Percentiles rank a stretch among this genome's conserved stretches.
phyloP scores from a whole-genome alignment of 2,888 invertebrate genomes.

The Rhopalosiphum nymphaeae region DNA sequence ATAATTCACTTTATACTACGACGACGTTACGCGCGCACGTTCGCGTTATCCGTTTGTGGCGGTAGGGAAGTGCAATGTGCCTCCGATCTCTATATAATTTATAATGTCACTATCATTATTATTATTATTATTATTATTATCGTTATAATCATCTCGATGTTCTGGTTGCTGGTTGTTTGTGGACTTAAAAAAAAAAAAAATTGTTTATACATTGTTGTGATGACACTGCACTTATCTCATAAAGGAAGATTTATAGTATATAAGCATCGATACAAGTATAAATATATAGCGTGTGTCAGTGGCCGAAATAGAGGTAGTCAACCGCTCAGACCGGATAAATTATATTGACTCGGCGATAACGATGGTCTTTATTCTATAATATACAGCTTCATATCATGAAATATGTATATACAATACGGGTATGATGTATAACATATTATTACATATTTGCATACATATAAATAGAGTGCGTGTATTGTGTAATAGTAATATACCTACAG shows the following conservation, averaged over 20 bases:
- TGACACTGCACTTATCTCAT: slow-evolving; percentile 55
- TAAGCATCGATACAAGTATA: not conserved
- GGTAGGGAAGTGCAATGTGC: not conserved
- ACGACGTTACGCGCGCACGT: not conserved
- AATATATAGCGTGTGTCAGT: not conserved
- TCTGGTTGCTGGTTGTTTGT: not conserved
- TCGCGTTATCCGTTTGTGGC: no score
- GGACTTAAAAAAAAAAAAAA: not conserved
- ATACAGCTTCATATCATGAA: not conserved
- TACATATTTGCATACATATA: no score
- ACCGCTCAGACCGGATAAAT: slow-evolving; percentile 18
- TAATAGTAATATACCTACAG: no score
- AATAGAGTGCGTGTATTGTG: no score
- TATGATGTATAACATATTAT: not conserved
- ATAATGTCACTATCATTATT: not conserved
- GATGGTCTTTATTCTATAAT: not conserved
- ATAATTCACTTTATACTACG: not conserved
- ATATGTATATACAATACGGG: not conserved
- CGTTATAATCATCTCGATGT: not conserved
- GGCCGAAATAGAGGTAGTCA: not conserved
- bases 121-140: not conserved
- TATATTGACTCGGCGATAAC: slow-evolving; percentile 14
- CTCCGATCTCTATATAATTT: not conserved
- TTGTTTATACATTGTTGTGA: slow-evolving; percentile 26
- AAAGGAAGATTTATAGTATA: slow-evolving; percentile 40